Evolutionary conservation across 2,797 vertebrate genomes (phyloP).

Genomic region (Hyperoplus lanceolatus): DNA sequence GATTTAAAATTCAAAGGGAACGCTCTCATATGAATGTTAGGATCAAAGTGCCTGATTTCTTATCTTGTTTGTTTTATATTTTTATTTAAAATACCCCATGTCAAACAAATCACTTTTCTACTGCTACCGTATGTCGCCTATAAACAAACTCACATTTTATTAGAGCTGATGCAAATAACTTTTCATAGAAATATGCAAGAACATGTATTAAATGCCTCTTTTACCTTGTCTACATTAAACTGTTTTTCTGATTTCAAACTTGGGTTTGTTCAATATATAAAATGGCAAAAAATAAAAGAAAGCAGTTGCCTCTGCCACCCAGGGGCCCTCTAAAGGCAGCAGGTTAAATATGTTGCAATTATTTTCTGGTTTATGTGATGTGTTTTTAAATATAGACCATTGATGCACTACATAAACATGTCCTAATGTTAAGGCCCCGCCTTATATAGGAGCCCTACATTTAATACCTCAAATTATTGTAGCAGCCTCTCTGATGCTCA

Average conservation of each 20-base stretch:
- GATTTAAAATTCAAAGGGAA: constrained; percentile 4
- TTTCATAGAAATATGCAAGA: constrained; percentile 8
- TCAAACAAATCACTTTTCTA: constrained; percentile 43
- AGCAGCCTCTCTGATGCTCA: not conserved
- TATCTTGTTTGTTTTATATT: constrained; percentile 5
- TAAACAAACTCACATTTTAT: constrained; percentile 48
- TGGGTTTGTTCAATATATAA: constrained; percentile 26
- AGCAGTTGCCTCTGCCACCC: too few species aligned
- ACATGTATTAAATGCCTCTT: constrained; percentile 35
- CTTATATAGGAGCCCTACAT: not conserved
- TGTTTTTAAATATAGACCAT: not conserved
- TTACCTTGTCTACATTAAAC: constrained; percentile 70
- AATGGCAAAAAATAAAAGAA: not conserved
- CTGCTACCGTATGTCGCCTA: constrained; percentile 35
- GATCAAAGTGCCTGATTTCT: constrained; percentile 53
- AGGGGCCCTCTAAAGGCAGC: not conserved
- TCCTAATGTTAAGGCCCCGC: not conserved
- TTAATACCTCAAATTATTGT: not conserved
- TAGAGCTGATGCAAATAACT: constrained; percentile 26
- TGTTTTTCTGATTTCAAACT: constrained; percentile 44
- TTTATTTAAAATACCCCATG: constrained; percentile 41
- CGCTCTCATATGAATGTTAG: constrained; percentile 14
- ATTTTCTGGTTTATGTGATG: not conserved
- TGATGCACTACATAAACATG: not conserved
- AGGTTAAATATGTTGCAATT: not conserved